Evolutionary conservation across 2,888 invertebrate species (phyloP).

Genomic region (Thelaira solivaga): DNA sequence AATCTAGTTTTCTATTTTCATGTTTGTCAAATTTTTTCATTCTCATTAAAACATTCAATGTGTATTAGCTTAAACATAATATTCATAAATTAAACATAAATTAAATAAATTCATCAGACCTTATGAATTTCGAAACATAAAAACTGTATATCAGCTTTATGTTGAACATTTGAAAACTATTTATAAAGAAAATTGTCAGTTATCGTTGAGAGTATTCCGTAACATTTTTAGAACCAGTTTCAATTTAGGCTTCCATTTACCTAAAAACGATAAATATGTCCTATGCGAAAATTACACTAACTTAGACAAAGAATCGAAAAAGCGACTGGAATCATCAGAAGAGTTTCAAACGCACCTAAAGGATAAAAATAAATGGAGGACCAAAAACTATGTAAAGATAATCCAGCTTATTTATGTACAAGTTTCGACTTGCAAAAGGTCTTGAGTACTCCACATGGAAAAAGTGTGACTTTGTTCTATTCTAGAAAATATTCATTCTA

Average conservation of each 20-base stretch:
- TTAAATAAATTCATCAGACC: too few relatives aligned
- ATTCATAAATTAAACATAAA: too few relatives aligned
- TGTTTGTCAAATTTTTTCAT: too few relatives aligned
- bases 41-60: too few relatives aligned
- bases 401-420: constrained; percentile 36
- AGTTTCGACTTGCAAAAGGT: constrained; percentile 35
- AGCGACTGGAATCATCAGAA: constrained; percentile 18
- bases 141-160: constrained; percentile 27
- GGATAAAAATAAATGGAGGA: constrained; percentile 30
- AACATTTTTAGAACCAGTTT: constrained; percentile 35
- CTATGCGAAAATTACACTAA: constrained; percentile 28
- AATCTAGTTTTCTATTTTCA: too few relatives aligned
- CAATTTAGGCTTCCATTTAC: constrained; percentile 37
- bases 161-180: constrained; percentile 4
- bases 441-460: background rate
- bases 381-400: constrained; percentile 25
- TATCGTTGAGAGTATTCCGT: constrained; percentile 37
- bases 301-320: constrained; percentile 3
- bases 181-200: constrained; percentile 12
- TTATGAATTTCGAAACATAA: too few relatives aligned
- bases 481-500: constrained; percentile 24
- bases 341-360: constrained; percentile 37
- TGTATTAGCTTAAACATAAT: too few relatives aligned
- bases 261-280: constrained; percentile 36
- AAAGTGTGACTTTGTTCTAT: background rate